Base-by-base conservation (phyloP, 2,888 invertebrate genomes). In the Himalopsyche anomala region DNA sequence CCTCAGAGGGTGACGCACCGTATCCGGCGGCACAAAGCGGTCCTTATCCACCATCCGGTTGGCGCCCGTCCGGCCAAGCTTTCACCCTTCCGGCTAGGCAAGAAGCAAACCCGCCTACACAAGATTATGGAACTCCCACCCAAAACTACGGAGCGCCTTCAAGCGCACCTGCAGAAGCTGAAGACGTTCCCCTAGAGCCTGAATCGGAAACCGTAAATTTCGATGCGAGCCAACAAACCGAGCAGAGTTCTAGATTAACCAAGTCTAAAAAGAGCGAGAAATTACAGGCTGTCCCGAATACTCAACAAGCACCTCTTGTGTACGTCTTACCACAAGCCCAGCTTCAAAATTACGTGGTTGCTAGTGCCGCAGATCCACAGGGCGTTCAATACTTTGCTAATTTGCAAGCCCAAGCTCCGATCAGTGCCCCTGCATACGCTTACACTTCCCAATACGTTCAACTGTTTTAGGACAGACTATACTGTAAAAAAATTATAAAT, bases 61-160 rank as follows among this genome's bases (percentile, higher is more conserved):
- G 92, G 92, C 92, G 91, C 55, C 93, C 93, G 0, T 90, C 90
- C n/a, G 92, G 92, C 2, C 90, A 91, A 87, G 90, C 90, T 0
- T 93, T 93, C 88, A 90, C 90, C 0, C 89, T 93, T 2, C 93
- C 93, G 0, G 92, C 91, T n/a, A 90, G 92, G 80, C 91, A 92
- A 69, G 84, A 89, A 2, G 82, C 83, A 9, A 92, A 0, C 90
- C 42, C 89, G 89, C 87, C 89, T 86, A 5, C 40, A 12, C 80
- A 86, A 56, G 89, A 89, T 81, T 91, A 90, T 84, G 90, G 90
- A 19, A 88, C 90, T 36, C 89, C 90, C 19, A 80, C 87, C n/a
- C 85, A 87, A 36, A 87, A 88, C 4, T 90, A 91, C 83, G 88
- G 89, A 56, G 89, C 90, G 0, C 91, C 92, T 4, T 62, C 51